Conservation (phyloP, 2,888 invertebrate genomes). For the Timandra comae region DNA sequence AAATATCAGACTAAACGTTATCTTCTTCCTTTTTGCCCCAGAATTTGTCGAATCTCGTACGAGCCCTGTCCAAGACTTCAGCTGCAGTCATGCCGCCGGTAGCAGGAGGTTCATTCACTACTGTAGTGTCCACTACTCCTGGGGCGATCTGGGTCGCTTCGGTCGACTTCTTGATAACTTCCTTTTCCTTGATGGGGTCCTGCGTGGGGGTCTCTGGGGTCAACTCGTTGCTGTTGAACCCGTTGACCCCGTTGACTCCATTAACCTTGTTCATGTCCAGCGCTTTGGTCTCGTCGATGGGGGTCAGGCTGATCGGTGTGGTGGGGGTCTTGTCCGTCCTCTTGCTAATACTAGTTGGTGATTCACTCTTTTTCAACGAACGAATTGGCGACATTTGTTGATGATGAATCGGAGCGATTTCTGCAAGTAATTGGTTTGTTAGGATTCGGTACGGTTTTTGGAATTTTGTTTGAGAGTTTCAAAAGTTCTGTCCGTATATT, state of each 20-base stretch:
- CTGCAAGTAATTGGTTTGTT: conserved; percentile 44
- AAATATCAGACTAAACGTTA: conserved; percentile 56
- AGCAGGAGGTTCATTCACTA: conserved; percentile 60
- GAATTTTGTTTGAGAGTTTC: conserved; percentile 21
- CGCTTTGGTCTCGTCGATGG: conserved; percentile 69
- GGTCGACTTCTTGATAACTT: conserved; percentile 64
- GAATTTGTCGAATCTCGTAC: conserved; percentile 89
- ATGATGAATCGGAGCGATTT: conserved; percentile 71
- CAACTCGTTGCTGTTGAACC: conserved; percentile 52
- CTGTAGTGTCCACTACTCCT: conserved; percentile 74
- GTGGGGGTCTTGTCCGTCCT: conserved; percentile 72
- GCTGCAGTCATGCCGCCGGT: conserved; percentile 78
- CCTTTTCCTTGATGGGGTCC: conserved; percentile 49
- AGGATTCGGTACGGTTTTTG: conserved; percentile 7
- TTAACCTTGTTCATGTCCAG: conserved; percentile 65
- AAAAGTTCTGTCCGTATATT: no score
- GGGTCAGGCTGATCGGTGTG: conserved; percentile 67
- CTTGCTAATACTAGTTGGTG: conserved; percentile 68
- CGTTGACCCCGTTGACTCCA: conserved; percentile 41
- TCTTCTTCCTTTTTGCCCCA: conserved; percentile 85
- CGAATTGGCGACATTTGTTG: conserved; percentile 75
- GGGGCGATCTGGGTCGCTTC: conserved; percentile 73
- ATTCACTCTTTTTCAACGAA: conserved; percentile 69
- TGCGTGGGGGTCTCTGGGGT: conserved; percentile 63
- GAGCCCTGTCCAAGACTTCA: conserved; percentile 87